A percentile compares a stretch with the other conserved stretches of the same genome.
phyloP scores from a whole-genome alignment of 2,113 vertebrate species.

The Larimichthys polyactis region DNA sequence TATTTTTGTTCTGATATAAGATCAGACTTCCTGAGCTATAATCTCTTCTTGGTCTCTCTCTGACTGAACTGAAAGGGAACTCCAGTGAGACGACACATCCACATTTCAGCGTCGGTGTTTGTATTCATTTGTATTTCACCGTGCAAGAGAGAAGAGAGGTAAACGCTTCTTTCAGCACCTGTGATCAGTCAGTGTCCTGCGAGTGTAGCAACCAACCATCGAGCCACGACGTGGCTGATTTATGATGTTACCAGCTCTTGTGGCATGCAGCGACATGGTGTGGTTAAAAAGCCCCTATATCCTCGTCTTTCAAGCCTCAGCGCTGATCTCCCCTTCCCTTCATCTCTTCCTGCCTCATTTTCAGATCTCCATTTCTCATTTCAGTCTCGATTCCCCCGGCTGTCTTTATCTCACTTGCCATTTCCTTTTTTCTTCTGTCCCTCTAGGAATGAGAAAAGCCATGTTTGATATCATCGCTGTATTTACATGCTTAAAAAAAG shows the following conservation, averaged over 20 bases:
- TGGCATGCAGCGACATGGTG: conserved; percentile 71
- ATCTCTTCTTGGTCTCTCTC: not conserved
- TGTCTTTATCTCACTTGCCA: conserved; percentile 26
- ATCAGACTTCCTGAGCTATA: conserved; percentile 27
- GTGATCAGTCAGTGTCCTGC: conserved; percentile 59
- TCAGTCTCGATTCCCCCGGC: conserved; percentile 20
- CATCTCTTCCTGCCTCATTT: conserved; percentile 43
- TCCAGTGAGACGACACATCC: not conserved
- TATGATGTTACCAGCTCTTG: conserved; percentile 45
- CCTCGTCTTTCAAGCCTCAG: conserved; percentile 34
- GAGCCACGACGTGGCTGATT: conserved; percentile 44
- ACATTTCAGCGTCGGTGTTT: conserved; percentile 39
- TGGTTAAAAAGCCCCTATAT: conserved; percentile 52
- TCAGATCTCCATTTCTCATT: conserved; percentile 51
- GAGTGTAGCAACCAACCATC: conserved; percentile 26
- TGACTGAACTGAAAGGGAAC: conserved; percentile 17
- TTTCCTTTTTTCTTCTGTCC: conserved; percentile 12
- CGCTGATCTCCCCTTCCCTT: conserved; percentile 32
- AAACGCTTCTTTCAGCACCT: conserved; percentile 53
- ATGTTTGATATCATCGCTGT: not conserved
- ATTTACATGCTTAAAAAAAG: not conserved
- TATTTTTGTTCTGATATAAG: not conserved
- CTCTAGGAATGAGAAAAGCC: not conserved
- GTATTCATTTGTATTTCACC: conserved; percentile 15
- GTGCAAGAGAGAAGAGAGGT: not conserved